These are phyloP conservation scores for Petrolisthes manimaculis DNA, from an alignment of 2,888 invertebrate genomes.

Conservation along the genomic window DNA sequence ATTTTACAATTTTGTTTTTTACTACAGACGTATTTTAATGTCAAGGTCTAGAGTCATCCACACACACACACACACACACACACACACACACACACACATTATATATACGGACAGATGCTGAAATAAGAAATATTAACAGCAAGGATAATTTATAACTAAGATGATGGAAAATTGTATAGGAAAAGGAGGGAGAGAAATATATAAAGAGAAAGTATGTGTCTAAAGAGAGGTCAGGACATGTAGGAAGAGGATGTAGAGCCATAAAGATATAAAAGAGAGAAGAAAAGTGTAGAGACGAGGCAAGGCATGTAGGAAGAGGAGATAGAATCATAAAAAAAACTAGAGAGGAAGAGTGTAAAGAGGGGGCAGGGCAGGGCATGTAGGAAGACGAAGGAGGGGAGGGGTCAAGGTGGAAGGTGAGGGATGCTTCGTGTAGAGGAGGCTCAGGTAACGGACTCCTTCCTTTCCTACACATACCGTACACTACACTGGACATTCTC, in stretches of 20 bases:
- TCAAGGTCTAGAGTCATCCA: neutral
- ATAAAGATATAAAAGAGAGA: neutral
- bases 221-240: neutral
- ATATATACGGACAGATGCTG: neutral
- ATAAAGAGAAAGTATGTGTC: neutral
- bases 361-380: neutral
- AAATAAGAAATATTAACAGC: neutral
- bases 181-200: neutral
- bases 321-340: neutral
- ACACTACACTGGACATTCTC: too few relatives aligned
- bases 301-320: neutral
- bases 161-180: neutral
- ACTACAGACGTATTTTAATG: neutral
- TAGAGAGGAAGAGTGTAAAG: neutral
- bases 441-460: neutral
- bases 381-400: neutral
- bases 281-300: neutral
- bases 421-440: neutral
- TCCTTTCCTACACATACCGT: too few relatives aligned
- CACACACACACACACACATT: neutral
- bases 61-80: conserved; percentile 1
- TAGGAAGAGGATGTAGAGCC: neutral
- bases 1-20: too few relatives aligned
- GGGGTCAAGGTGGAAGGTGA: neutral
- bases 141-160: neutral